These are phyloP conservation scores for Ibidorhyncha struthersii DNA, from an alignment of 2,113 vertebrate species.

Conservation along the genomic window DNA sequence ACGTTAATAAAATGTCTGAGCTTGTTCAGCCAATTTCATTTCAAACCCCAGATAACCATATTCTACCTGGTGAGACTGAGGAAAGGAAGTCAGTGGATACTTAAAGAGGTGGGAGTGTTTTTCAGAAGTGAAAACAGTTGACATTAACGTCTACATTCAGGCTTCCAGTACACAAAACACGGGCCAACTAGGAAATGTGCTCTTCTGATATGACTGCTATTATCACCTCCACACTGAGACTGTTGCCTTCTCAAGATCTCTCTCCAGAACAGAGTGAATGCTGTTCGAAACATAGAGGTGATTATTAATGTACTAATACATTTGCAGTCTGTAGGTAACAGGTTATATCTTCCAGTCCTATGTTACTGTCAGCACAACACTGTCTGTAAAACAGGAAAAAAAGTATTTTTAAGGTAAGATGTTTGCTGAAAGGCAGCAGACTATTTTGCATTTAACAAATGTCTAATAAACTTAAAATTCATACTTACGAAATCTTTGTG, in stretches of 20 bases:
- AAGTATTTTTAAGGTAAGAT: constrained; percentile 7
- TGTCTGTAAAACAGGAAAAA: not conserved
- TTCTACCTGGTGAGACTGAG: not conserved
- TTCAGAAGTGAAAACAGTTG: not conserved
- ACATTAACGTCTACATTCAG: not conserved
- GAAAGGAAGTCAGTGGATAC: not conserved
- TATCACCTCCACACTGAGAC: not conserved
- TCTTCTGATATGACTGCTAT: not conserved
- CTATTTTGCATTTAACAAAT: constrained; percentile 39
- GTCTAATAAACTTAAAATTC: constrained; percentile 34
- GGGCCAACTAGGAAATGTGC: not conserved
- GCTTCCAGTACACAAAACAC: not conserved
- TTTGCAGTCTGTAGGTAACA: not conserved
- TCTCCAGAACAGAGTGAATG: not conserved
- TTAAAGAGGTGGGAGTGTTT: not conserved
- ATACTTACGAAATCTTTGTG: constrained; percentile 8
- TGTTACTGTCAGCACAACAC: not conserved
- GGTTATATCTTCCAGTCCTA: not conserved
- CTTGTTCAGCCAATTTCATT: not conserved
- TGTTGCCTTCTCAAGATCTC: not conserved
- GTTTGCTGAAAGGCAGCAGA: constrained; percentile 1
- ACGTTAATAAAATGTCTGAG: not conserved
- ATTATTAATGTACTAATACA: not conserved
- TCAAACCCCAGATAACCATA: not conserved
- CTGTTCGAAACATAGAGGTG: not conserved